Percentiles rank a stretch among this genome's conserved stretches.
Conservation (phyloP, 2,797 vertebrate species). For the Gadopsis bispinosus region DNA sequence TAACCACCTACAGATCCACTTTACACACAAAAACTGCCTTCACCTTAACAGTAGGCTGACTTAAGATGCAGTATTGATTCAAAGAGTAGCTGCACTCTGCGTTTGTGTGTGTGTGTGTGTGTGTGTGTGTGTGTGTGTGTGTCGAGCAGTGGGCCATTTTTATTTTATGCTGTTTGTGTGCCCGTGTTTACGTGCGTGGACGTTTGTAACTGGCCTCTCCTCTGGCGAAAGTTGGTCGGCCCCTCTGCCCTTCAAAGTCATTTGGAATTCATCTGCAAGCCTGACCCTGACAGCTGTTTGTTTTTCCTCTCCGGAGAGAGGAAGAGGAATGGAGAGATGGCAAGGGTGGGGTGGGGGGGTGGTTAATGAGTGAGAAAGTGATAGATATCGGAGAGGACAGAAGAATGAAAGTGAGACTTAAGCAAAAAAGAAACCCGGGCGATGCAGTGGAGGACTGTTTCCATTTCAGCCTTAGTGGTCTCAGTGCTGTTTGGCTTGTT, state of each 20-base stretch:
- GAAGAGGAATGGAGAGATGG: conserved; percentile 61
- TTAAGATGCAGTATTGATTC: conserved; percentile 79
- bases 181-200: conserved; percentile 34
- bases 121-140: conserved; percentile 9
- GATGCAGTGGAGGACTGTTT: conserved; percentile 44
- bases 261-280: conserved; percentile 81
- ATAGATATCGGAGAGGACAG: conserved; percentile 72
- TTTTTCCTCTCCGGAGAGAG: conserved; percentile 77
- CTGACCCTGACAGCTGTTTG: conserved; percentile 84
- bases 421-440: conserved; percentile 34
- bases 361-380: conserved; percentile 76
- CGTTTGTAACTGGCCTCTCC: conserved; percentile 52
- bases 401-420: conserved; percentile 62
- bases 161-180: conserved; percentile 51
- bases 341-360: conserved; percentile 27
- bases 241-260: conserved; percentile 82
- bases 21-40: conserved; percentile 49
- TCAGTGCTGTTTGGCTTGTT: conserved; percentile 67
- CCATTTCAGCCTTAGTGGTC: conserved; percentile 41
- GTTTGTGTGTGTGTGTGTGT: conserved; percentile 16
- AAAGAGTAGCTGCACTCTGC: conserved; percentile 46
- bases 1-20: conserved; percentile 36
- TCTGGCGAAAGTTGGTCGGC: conserved; percentile 75
- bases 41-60: conserved; percentile 72
- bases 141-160: conserved; percentile 47